Evolutionary conservation across 2,113 vertebrate species (phyloP), one percentile per base, ranked within the genome.

Genomic region (Struthidea cinerea): DNA sequence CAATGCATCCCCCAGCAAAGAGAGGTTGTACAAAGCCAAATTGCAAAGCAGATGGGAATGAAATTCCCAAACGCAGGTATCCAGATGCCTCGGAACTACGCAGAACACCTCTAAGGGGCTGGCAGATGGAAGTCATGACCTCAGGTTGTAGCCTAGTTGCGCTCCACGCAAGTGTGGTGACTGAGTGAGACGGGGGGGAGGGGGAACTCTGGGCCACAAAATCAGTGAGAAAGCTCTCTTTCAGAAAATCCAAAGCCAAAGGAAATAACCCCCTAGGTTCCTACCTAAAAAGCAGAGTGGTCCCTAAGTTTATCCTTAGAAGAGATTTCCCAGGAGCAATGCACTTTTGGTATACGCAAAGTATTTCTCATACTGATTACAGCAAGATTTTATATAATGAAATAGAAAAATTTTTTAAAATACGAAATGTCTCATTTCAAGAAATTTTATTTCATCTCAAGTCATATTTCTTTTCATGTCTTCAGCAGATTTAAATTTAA

Each of bases 1-100:
- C 24, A 49, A 2, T 0, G 4, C 2, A 15, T 28, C 27, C 30
- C 64, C 53, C 35, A 41, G 0, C 8, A 15, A 59, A 35, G 22
- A 49, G 9, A 84, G 3, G 14, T 0, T 20, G n/a, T 32, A 18
- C 13, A 55, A 14, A 16, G 21, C 12, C 47, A 52, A 30, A 24
- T 1, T 24, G 32, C 35, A 39, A 50, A 84, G 17, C 15, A 11
- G 2, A 5, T 49, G 46, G 27, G 63, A 65, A 33, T 14, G 3
- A n/a, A 21, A 35, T 35, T 24, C 26, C 20, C 50, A 49, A 57
- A 37, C 3, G 33, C 3, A 37, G 5, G 10, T 12, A 6, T 16
- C 28, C 16, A 53, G 55, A 6, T 27, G 24, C 5, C 26, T 8
- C 33, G 33, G 57, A 8, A 37, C 9, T 26, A 16, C 4, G 35